Base-by-base conservation (phyloP, 2,888 invertebrate species). In the Chelonus formosanus region DNA sequence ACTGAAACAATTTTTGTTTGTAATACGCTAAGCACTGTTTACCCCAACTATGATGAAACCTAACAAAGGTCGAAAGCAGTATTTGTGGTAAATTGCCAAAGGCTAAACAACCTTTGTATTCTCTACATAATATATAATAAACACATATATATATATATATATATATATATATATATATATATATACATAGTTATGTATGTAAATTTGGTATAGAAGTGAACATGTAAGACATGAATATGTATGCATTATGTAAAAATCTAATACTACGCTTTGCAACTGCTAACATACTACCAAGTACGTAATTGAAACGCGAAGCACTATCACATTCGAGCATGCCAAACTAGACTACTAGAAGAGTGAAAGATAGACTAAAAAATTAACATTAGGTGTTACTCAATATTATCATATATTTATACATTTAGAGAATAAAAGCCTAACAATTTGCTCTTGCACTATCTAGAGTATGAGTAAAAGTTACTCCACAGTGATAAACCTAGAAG, bases 271-370 rank as follows among this genome's bases (percentile, higher is more conserved):
- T 48, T 0, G 10, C 4, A 65, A 60, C 47, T 65, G 55, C 55
- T 10, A 60, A 56, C 48, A 59, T 40, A 48, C 6, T 32, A 36
- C 35, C 7, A 59, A 40, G 31, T 56, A 55, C 36, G 66, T 57
- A 44, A 50, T 50, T 44, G 45, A 44, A 60, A 61, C 58, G 54
- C 45, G 50, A 65, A 61, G 65, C 65, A 36, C 55, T 59, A 65
- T 53, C 45, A 63, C 10, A 20, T 20, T 20, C 20, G 20, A 60
- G 44, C 65, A 66, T 66, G 66, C 20, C 66, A 36, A 32, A 53
- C 7, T 4, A 57, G 36, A 56, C 54, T 48, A 65, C 56, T 59
- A 20, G 20, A 34, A 47, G 32, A 35, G 48, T 45, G 10, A 48
- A 48, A 31, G 10, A 7, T 10, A 10, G 31, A 61, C 44, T 20